Base-by-base conservation (phyloP, 2,113 vertebrate genomes). In the Accipiter virgatus region DNA sequence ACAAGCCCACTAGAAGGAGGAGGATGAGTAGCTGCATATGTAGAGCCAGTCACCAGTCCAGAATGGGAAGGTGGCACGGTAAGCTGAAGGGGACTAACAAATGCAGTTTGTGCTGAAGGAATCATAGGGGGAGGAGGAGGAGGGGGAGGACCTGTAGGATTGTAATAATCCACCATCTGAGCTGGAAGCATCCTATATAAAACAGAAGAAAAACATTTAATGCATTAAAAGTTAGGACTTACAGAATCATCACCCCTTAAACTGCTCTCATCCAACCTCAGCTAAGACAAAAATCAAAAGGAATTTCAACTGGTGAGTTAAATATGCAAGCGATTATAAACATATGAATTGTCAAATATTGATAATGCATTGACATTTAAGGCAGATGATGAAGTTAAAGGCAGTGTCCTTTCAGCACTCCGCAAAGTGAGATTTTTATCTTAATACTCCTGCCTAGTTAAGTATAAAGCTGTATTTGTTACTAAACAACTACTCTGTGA, bases 31-130 rank as follows among this genome's bases (percentile, higher is more conserved):
- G 98, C 96, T 42, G 97, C 65, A 9, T 99, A 99, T 1, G 98
- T 87, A 43, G 98, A 94, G 20, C 95, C 87, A 56, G 97, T 88
- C 13, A 97, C 90, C 19, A 98, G 90, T 17, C 98, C 98, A 0
- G 98, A 97, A 95, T 98, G 98, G 43, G 98, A 91, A 34, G 98
- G 96, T 50, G 98, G 97, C 81, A 98, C 83, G 1, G 98, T 98
- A 72, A 99, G 98, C 97, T 99, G 99, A 32, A 99, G 98, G 36
- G 99, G 99, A 80, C 98, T 99, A 91, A 99, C 99, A 70, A 99
- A 99, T 50, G 99, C 99, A 26, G 99, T 99, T 92, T 99, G 99
- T 90, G 99, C 98, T 59, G 99, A 99, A 81, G 99, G 99, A 94
- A 99, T 99, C 97, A 99, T 97, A 22, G 99, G 99, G 1, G 98